A percentile compares a stretch with the other conserved stretches of the same genome.
These are phyloP conservation scores for Leistus spinibarbis DNA, from an alignment of 2,888 invertebrate species.

Conservation along the genomic window DNA sequence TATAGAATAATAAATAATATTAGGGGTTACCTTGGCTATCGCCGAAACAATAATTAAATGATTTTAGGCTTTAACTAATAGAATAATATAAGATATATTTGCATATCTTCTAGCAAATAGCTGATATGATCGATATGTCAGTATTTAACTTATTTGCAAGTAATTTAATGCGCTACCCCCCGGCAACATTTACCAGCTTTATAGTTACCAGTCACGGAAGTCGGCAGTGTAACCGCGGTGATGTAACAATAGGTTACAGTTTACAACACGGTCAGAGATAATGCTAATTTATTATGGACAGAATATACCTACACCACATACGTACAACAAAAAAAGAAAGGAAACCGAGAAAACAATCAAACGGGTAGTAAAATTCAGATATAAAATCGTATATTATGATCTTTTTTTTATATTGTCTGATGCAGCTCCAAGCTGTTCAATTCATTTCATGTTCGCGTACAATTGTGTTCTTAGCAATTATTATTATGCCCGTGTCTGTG, in stretches of 20 bases:
- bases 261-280: constrained; percentile 11
- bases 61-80: too few species aligned
- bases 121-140: neutral
- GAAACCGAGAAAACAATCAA: too few species aligned
- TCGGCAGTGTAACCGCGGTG: neutral
- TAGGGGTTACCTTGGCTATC: too few species aligned
- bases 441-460: neutral
- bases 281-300: constrained; percentile 2
- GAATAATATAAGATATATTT: too few species aligned
- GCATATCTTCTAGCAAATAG: too few species aligned
- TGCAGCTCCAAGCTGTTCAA: neutral
- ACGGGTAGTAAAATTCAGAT: too few species aligned
- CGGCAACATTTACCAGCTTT: neutral
- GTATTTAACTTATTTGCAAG: neutral
- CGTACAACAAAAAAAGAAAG: neutral
- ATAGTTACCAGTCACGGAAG: neutral
- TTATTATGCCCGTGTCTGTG: too few species aligned
- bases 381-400: neutral
- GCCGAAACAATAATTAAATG: too few species aligned
- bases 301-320: neutral
- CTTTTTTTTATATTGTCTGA: neutral
- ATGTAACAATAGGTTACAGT: constrained; percentile 15
- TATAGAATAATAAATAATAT: too few species aligned
- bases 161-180: neutral
- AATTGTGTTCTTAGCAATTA: neutral